Evolutionary conservation across 1,140 invertebrate genomes (phyloP), one percentile per base, ranked within the genome.

Genomic region (Drosophila melanica): DNA sequence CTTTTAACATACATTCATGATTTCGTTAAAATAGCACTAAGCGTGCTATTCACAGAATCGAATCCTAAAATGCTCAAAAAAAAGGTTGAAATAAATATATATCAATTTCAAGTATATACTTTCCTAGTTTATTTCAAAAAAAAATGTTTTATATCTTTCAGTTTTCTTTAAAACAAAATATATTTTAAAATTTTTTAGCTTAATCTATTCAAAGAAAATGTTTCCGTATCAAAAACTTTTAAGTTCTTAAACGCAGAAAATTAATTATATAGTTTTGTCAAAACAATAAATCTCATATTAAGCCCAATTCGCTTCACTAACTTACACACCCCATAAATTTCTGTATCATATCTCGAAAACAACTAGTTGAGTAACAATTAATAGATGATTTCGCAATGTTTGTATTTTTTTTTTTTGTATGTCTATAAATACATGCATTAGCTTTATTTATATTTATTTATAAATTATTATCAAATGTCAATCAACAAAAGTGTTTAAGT

Each of bases 381-480:
- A 23, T 9, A 33, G 41, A 44, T 54, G 27, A 58, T 7, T 44
- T 45, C 20, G 41, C 10, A 42, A 58, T 45, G 30, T 35, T 53
- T 37, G 11, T 11, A 3, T 37, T 11, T 11, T 37, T 37, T 12
- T 39, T 39, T 30, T 41, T 39, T 33, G 20, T 16, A 12, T 18
- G 20, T 11, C 63, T 59, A 72, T 72, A 72, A 72, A 67, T 59
- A 67, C 37, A 64, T 42, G 27, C 23, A 62, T 23, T 44, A 55
- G 23, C 9, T 10, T 48, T 16, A 41, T 50, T 30, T 69, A 35
- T 48, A 50, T 47, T 69, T 42, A 41, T 62, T 62, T 35, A 27
- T 41, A 53, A 53, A 44, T 44, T 70, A 53, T 67, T 37, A 41
- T 69, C 42, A 54, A 58, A 42, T 62, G 63, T 67, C 69, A 67